Conservation (phyloP, 2,888 invertebrate species). For the Agrotis segetum region DNA sequence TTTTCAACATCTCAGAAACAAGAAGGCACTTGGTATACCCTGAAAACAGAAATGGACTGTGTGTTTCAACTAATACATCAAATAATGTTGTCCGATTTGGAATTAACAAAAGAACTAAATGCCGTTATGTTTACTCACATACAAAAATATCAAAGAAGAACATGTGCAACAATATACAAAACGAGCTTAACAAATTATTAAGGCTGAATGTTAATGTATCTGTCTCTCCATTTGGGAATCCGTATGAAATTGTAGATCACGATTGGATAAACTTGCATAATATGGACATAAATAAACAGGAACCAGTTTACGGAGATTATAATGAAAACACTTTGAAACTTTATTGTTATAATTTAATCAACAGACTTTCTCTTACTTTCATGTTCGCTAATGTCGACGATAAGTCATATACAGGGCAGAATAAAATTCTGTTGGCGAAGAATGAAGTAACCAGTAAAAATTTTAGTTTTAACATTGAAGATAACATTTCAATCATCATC, state of each 20-base stretch:
- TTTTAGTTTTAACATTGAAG: constrained; percentile 74
- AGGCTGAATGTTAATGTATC: constrained; percentile 67
- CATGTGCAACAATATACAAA: constrained; percentile 78
- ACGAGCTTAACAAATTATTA: constrained; percentile 70
- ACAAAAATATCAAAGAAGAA: constrained; percentile 64
- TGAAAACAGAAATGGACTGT: constrained; percentile 83
- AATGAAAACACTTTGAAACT: constrained; percentile 72
- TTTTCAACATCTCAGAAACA: constrained; percentile 71
- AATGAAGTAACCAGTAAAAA: constrained; percentile 70
- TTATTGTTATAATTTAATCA: constrained; percentile 79
- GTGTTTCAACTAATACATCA: constrained; percentile 77
- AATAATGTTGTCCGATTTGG: constrained; percentile 86
- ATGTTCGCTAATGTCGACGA: constrained; percentile 75
- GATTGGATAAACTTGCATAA: constrained; percentile 77
- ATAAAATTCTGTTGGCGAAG: constrained; percentile 76
- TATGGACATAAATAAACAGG: constrained; percentile 57
- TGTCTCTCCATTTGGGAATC: constrained; percentile 83
- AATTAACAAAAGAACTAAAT: constrained; percentile 85
- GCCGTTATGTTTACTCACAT: constrained; percentile 74
- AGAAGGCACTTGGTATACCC: constrained; percentile 74
- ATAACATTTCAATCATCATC: constrained; percentile 75
- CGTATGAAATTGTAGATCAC: constrained; percentile 72
- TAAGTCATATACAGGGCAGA: constrained; percentile 61
- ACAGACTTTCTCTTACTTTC: constrained; percentile 76
- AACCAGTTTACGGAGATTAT: constrained; percentile 74